These are phyloP conservation scores for Copsychus sechellarum DNA, from an alignment of 2,113 vertebrate genomes.

Conservation along the genomic window DNA sequence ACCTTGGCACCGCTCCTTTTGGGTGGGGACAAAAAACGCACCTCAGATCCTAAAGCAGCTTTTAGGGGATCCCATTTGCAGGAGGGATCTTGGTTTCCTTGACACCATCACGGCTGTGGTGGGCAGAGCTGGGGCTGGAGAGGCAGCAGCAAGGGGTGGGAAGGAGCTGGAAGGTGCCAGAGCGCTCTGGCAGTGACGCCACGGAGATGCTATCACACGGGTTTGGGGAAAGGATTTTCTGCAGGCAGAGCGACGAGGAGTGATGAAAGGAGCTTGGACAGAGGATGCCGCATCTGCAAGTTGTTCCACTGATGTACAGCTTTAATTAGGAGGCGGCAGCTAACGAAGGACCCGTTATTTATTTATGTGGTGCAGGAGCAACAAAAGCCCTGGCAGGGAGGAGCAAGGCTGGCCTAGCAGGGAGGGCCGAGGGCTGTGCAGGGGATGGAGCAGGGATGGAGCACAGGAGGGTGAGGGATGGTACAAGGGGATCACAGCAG, in stretches of 20 bases:
- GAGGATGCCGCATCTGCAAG: slow-evolving; percentile 51
- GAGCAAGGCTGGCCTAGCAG: not conserved
- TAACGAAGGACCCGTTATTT: slow-evolving; percentile 55
- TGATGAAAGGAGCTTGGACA: slow-evolving; percentile 22
- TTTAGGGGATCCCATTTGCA: not conserved
- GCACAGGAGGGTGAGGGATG: not conserved
- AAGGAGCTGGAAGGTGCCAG: slow-evolving; percentile 20
- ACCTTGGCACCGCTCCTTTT: not conserved
- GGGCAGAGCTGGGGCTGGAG: not conserved
- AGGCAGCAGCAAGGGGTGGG: not conserved
- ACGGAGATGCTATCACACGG: not conserved
- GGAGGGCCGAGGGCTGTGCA: not conserved
- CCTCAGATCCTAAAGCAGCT: not conserved
- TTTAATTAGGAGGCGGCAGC: slow-evolving; percentile 67
- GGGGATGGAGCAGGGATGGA: not conserved
- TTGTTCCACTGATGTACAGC: slow-evolving; percentile 66
- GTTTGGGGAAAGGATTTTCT: not conserved
- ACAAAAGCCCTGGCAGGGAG: not conserved
- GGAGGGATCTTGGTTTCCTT: not conserved
- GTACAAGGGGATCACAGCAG: not conserved
- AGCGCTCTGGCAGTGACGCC: not conserved
- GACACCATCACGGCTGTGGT: accelerated
- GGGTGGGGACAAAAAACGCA: accelerated
- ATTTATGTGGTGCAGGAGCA: slow-evolving; percentile 7
- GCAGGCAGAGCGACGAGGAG: not conserved